phyloP scores from a whole-genome alignment of 2,113 vertebrate genomes.

The Cyprinodon variegatus region DNA sequence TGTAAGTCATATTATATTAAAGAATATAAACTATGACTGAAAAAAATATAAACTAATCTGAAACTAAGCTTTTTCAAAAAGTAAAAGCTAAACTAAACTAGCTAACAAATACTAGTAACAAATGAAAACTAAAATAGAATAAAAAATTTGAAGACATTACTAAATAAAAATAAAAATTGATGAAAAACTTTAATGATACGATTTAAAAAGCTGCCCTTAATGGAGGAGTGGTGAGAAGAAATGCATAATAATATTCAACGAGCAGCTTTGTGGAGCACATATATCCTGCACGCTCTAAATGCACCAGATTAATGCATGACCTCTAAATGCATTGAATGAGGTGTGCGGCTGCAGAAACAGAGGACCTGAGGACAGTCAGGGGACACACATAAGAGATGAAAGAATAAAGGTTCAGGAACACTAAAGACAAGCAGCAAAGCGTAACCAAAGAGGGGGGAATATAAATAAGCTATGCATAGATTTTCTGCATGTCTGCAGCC shows the following conservation, averaged over 20 bases:
- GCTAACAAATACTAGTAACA: too few relatives aligned
- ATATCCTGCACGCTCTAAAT: background rate
- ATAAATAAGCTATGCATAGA: background rate
- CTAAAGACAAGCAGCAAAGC: conserved; percentile 7
- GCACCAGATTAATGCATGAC: background rate
- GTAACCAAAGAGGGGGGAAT: background rate
- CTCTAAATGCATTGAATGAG: too few relatives aligned
- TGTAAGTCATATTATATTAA: too few relatives aligned
- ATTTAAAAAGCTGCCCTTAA: background rate
- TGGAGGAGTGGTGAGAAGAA: background rate
- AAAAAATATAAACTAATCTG: too few relatives aligned
- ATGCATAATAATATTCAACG: too few relatives aligned
- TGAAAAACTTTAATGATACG: background rate
- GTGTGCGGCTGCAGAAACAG: background rate
- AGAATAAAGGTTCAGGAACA: background rate
- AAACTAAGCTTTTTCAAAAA: too few relatives aligned
- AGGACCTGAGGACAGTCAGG: background rate
- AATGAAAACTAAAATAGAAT: too few relatives aligned
- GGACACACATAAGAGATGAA: background rate
- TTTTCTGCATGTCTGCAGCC: conserved; percentile 14
- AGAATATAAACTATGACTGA: too few relatives aligned
- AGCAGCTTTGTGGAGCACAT: too few relatives aligned
- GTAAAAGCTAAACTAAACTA: too few relatives aligned
- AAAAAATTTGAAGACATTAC: too few relatives aligned
- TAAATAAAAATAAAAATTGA: too few relatives aligned